Evolutionary conservation across 2,888 invertebrate genomes (phyloP).

Genomic region (Elegia similella): DNA sequence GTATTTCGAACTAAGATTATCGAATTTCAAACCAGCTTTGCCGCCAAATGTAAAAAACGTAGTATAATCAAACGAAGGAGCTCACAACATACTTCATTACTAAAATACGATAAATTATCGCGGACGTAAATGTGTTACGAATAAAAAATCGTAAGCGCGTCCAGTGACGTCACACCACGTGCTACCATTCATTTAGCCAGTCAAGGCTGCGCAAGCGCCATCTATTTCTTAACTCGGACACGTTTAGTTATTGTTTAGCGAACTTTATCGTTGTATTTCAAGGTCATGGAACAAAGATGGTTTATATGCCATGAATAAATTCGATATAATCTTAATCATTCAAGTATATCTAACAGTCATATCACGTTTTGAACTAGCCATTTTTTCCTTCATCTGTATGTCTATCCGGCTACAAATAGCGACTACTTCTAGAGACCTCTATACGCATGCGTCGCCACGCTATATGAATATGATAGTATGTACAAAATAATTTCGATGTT

Average conservation of each 20-base stretch:
- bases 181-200: constrained; percentile 2
- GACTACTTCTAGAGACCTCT: background rate
- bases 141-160: constrained; percentile 10
- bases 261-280: constrained; percentile 8
- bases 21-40: background rate
- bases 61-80: background rate
- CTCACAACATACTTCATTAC: background rate
- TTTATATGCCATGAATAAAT: constrained; percentile 9
- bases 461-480: no score
- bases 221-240: constrained; percentile 9
- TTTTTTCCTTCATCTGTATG: background rate
- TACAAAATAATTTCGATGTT: no score
- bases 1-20: background rate
- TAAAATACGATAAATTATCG: background rate
- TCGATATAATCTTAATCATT: constrained; percentile 2
- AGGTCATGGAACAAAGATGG: constrained; percentile 12
- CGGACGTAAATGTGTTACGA: background rate
- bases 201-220: constrained; percentile 14
- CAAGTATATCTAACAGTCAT: background rate
- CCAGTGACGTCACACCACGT: constrained; percentile 13
- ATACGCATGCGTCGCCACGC: no score
- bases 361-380: constrained; percentile 6
- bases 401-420: background rate
- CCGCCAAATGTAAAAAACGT: background rate
- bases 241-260: constrained; percentile 12